Percentiles rank a stretch among this genome's conserved stretches.
Conservation (phyloP, 2,888 invertebrate genomes). For the Anodontia alba region DNA sequence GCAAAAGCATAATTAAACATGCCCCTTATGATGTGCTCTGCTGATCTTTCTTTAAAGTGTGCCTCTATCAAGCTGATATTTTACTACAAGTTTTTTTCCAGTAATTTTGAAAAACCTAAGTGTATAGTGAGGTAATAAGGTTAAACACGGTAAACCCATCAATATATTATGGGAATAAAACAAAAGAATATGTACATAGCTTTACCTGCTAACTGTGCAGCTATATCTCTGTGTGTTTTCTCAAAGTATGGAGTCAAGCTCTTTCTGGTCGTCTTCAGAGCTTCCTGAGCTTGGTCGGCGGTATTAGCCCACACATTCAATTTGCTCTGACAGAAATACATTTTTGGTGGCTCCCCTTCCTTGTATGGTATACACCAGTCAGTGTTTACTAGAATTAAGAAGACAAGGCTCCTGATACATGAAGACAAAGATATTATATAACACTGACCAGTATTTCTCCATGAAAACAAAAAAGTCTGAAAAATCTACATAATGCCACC, state of each 20-base stretch:
- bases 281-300: slow-evolving; percentile 81
- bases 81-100: no score
- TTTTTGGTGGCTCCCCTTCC: slow-evolving; percentile 73
- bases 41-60: no score
- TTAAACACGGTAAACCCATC: no score
- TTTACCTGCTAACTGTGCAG: slow-evolving; percentile 80
- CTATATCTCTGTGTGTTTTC: slow-evolving; percentile 78
- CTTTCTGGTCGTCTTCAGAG: slow-evolving; percentile 70
- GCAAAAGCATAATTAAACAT: no score
- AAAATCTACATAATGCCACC: neutral
- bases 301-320: slow-evolving; percentile 81
- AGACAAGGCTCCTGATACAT: neutral
- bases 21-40: no score
- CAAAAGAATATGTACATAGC: no score
- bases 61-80: no score
- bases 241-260: slow-evolving; percentile 79
- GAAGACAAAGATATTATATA: neutral
- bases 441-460: neutral
- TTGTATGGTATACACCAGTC: slow-evolving; percentile 79
- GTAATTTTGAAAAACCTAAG: no score
- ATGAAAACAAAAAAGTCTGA: neutral
- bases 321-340: slow-evolving; percentile 82
- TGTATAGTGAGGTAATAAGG: no score
- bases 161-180: no score
- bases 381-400: slow-evolving; percentile 78